Conservation (phyloP, 2,113 vertebrate genomes). For the Thamnophis sirtalis region DNA sequence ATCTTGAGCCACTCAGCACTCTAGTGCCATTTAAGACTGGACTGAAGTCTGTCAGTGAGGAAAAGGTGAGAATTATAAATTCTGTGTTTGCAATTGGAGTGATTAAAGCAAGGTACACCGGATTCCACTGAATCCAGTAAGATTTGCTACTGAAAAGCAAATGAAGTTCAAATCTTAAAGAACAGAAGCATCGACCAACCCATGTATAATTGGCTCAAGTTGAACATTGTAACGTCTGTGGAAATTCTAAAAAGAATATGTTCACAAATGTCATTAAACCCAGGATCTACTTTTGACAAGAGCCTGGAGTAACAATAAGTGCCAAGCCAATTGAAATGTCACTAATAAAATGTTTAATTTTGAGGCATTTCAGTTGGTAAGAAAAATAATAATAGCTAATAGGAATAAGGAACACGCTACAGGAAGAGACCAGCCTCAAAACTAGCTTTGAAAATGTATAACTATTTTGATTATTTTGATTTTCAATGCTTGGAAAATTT, state of each 20-base stretch:
- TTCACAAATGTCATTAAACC: neutral
- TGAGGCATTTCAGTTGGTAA: neutral
- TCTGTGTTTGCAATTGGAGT: neutral
- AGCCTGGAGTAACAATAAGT: slow-evolving; percentile 22
- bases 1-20: neutral
- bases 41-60: neutral
- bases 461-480: neutral
- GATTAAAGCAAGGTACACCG: neutral
- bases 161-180: neutral
- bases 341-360: neutral
- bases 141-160: neutral
- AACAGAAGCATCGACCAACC: neutral
- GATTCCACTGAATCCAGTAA: neutral
- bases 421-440: slow-evolving; percentile 20
- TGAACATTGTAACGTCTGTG: neutral
- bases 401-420: neutral
- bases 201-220: neutral
- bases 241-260: neutral
- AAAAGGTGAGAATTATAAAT: neutral
- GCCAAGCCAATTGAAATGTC: neutral
- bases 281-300: neutral
- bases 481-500: neutral
- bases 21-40: neutral
- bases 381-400: neutral
- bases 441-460: neutral